Evolutionary conservation across 1,140 invertebrate species (phyloP).

Genomic region (Eubasilissa regina): DNA sequence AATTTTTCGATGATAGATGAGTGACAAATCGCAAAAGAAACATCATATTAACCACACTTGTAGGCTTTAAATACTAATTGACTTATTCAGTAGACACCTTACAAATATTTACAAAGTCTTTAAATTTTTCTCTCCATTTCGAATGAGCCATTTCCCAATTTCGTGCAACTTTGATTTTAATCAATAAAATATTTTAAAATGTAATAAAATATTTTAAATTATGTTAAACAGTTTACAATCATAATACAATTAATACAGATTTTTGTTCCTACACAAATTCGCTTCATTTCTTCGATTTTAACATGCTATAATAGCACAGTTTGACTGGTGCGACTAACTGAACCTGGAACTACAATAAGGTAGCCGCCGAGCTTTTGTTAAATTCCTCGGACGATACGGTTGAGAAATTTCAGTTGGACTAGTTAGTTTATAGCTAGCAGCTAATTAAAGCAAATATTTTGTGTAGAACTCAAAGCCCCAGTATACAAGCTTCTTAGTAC

Average conservation of each 20-base stretch:
- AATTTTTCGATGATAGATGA: constrained; percentile 45
- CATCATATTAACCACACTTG: constrained; percentile 43
- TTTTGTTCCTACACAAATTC: too few relatives aligned
- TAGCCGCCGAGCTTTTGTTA: too few relatives aligned
- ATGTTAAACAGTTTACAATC: background rate
- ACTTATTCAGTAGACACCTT: constrained; percentile 40
- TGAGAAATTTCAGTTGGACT: too few relatives aligned
- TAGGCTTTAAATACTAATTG: constrained; percentile 54
- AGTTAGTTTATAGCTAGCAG: too few relatives aligned
- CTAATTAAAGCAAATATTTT: too few relatives aligned
- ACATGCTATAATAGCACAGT: background rate
- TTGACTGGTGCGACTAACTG: too few relatives aligned
- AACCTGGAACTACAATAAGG: too few relatives aligned
- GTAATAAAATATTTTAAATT: background rate
- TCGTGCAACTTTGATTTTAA: constrained; percentile 11
- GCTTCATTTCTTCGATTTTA: background rate
- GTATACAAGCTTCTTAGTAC: constrained; percentile 7
- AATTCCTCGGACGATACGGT: too few relatives aligned
- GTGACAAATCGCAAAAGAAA: constrained; percentile 43
- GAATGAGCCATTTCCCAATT: constrained; percentile 40
- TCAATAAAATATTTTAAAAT: too few relatives aligned
- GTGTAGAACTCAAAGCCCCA: background rate
- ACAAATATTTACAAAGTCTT: constrained; percentile 46
- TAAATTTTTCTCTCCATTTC: constrained; percentile 47
- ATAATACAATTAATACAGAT: too few relatives aligned